Conservation (phyloP, 2,888 invertebrate genomes). For the Parnassius glacialis region DNA sequence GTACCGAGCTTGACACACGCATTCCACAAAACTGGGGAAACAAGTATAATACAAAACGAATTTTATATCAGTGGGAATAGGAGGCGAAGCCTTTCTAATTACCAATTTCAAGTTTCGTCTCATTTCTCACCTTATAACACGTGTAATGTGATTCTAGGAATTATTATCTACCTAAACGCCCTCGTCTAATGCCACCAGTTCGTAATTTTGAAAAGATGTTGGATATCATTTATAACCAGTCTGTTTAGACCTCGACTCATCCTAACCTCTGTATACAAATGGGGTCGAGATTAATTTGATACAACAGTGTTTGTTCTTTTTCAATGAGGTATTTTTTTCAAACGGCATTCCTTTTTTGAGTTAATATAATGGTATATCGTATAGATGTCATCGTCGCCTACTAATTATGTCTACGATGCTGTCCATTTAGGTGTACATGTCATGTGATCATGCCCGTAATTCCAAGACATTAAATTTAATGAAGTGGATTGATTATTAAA, state of each 20-base stretch:
- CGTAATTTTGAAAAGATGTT: constrained; percentile 60
- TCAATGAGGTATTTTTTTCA: constrained; percentile 37
- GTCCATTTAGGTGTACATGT: constrained; percentile 40
- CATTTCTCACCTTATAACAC: constrained; percentile 49
- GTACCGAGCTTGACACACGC: constrained; percentile 24
- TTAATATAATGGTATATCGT: constrained; percentile 50
- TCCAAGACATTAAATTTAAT: constrained; percentile 10
- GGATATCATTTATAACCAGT: constrained; percentile 42
- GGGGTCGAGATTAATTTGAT: constrained; percentile 40
- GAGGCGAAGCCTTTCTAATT: constrained; percentile 50
- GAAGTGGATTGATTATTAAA: too few relatives aligned
- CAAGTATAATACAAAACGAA: constrained; percentile 46
- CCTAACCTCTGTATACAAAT: constrained; percentile 36
- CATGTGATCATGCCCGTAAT: constrained; percentile 45
- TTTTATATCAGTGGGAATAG: constrained; percentile 47
- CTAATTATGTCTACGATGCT: constrained; percentile 52
- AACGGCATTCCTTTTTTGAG: constrained; percentile 49
- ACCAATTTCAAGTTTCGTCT: constrained; percentile 57
- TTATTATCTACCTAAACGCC: constrained; percentile 63
- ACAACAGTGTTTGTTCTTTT: constrained; percentile 41
- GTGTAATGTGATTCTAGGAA: constrained; percentile 65
- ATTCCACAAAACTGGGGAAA: constrained; percentile 39
- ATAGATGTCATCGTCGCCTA: constrained; percentile 47
- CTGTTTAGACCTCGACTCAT: constrained; percentile 26
- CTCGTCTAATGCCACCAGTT: constrained; percentile 50